phyloP scores from a whole-genome alignment of 30 jellyfish, hydroid and myxozoan genomes.

The Cassiopea andromeda region DNA sequence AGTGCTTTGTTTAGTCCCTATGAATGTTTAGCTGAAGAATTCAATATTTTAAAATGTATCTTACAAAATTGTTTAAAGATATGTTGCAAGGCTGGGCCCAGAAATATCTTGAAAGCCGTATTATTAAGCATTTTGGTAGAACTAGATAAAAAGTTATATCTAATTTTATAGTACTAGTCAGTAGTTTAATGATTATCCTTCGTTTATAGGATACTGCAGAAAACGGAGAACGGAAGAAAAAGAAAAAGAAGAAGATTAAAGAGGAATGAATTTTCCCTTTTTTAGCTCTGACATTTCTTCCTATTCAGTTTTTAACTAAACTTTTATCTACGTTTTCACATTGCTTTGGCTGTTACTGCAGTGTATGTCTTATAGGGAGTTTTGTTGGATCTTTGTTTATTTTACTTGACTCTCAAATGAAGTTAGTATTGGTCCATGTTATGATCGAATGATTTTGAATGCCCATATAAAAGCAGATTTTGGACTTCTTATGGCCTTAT shows the following conservation, averaged over 20 bases:
- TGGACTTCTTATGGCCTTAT: no score
- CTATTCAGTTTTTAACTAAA: no score
- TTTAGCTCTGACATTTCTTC: not conserved
- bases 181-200: not conserved
- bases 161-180: not conserved
- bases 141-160: not conserved
- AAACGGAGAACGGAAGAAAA: constrained; percentile 68
- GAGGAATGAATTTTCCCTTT: not conserved
- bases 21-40: no score
- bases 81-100: not conserved
- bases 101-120: not conserved
- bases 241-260: constrained; percentile 73
- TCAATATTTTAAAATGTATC: no score
- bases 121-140: not conserved
- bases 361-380: no score
- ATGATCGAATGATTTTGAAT: no score
- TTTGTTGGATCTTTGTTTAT: no score
- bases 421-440: no score
- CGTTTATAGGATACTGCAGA: constrained; percentile 26
- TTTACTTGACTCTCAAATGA: no score
- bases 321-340: no score
- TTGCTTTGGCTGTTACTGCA: not conserved
- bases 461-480: no score
- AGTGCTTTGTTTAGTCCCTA: no score
- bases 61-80: not conserved